A percentile compares a stretch with the other conserved stretches of the same genome.
phyloP scores from a whole-genome alignment of 2,888 invertebrate species.

The Elysia crispata region DNA sequence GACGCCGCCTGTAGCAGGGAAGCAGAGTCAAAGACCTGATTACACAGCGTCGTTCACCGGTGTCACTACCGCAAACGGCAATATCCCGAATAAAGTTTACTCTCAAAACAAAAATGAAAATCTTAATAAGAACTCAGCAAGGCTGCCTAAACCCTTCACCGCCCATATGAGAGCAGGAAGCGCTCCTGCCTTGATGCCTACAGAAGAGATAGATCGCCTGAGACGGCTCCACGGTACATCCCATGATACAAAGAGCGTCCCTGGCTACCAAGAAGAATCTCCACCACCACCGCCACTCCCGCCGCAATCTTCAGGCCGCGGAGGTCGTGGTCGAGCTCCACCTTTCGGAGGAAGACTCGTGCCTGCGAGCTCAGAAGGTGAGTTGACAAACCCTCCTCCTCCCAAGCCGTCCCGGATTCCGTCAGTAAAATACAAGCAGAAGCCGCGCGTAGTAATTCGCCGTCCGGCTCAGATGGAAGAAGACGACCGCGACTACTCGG shows the following conservation, averaged over 20 bases:
- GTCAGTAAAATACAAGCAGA: conserved; percentile 72
- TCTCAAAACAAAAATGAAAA: no score
- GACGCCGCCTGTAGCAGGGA: conserved; percentile 46
- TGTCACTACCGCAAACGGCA: not conserved
- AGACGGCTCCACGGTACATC: conserved; percentile 9
- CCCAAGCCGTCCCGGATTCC: conserved; percentile 79
- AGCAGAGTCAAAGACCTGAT: not conserved
- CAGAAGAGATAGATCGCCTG: conserved; percentile 40
- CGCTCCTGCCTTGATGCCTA: conserved; percentile 64
- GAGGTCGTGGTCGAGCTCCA: not conserved
- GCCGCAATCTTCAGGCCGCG: not conserved
- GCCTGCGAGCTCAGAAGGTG: conserved; percentile 68
- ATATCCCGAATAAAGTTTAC: no score
- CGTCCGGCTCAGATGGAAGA: conserved; percentile 62
- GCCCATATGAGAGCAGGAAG: conserved; percentile 68
- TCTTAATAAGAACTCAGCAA: no score
- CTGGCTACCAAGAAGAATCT: conserved; percentile 6
- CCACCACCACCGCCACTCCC: no score
- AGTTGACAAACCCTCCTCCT: conserved; percentile 71
- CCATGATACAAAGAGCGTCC: conserved; percentile 44
- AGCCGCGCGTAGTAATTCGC: conserved; percentile 68
- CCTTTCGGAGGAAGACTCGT: conserved; percentile 49
- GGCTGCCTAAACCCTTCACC: conserved; percentile 6
- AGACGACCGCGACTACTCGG: conserved; percentile 74
- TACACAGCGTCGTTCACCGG: not conserved